Base-by-base conservation (phyloP, 2,113 vertebrate genomes). In the Oreochromis tanganicae region DNA sequence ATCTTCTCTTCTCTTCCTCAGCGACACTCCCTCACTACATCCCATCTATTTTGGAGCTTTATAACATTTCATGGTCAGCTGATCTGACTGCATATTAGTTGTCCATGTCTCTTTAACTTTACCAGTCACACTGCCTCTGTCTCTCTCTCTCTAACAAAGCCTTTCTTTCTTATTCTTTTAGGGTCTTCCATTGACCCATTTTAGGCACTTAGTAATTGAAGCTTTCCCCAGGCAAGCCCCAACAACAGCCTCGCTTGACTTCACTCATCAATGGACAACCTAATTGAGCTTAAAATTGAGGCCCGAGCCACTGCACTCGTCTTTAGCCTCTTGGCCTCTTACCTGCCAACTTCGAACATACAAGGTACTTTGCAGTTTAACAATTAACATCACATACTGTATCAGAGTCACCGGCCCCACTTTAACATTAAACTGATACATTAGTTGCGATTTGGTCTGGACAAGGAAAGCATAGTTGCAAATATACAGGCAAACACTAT, bases 241-340 rank as follows among this genome's bases (percentile, higher is more conserved):
- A 78, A 84, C 34, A 87, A 82, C 87, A 63, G 82, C 36, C 82
- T 80, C 1, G 7, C 24, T 7, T 57, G 54, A 79, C 73, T 85
- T 83, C 56, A 81, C 85, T 85, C 9, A 46, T 57, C 24, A 34
- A 52, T 11, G n/a, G 91, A 80, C 83, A 83, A 90, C 83, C 80
- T 80, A 88, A 89, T 78, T 87, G 90, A 89, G 75, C 87, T 81
- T 88, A 89, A 89, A 92, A 92, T n/a, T 82, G 82, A 88, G 36
- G 82, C 59, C 38, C 4, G 78, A 86, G 83, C 38, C 43, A 71
- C 82, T 91, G 8, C 38, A 50, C 36, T 85, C 12, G 3, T 79
- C 66, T 55, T 82, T 48, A 83, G 24, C 57, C 17, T 85, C 68
- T 54, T 86, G 57, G 57, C 59, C 85, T 36, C 27, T 87, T 75